Conservation (phyloP, 1,140 invertebrate genomes). For the Grapholita molesta region DNA sequence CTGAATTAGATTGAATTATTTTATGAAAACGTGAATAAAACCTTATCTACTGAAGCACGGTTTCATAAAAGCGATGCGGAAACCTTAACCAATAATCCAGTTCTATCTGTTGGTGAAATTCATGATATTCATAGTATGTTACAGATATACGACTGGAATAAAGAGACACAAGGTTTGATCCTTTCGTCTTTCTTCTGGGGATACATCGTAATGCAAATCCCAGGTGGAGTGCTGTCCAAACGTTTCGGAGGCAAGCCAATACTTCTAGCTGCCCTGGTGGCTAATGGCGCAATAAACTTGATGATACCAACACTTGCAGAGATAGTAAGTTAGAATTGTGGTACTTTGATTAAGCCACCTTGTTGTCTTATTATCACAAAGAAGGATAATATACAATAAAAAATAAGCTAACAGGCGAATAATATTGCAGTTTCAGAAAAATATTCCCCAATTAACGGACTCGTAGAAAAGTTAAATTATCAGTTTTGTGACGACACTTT, state of each 20-base stretch:
- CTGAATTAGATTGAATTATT: too few relatives aligned
- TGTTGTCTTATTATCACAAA: neutral
- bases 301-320: conserved; percentile 54
- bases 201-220: conserved; percentile 80
- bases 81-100: too few relatives aligned
- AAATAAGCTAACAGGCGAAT: too few relatives aligned
- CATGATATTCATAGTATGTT: conserved; percentile 40
- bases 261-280: conserved; percentile 65
- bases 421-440: too few relatives aligned
- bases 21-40: too few relatives aligned
- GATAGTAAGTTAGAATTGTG: conserved; percentile 34
- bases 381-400: too few relatives aligned
- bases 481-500: too few relatives aligned
- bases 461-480: too few relatives aligned
- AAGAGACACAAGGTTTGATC: conserved; percentile 72
- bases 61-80: too few relatives aligned
- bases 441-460: too few relatives aligned
- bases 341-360: neutral
- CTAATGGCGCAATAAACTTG: conserved; percentile 75
- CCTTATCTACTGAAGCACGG: too few relatives aligned
- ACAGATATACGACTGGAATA: conserved; percentile 60
- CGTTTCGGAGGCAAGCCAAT: conserved; percentile 79
- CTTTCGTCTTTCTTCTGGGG: conserved; percentile 81
- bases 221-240: conserved; percentile 78
- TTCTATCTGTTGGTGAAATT: conserved; percentile 6